phyloP scores from a whole-genome alignment of 2,113 vertebrate species.

The Phocoena sinus region DNA sequence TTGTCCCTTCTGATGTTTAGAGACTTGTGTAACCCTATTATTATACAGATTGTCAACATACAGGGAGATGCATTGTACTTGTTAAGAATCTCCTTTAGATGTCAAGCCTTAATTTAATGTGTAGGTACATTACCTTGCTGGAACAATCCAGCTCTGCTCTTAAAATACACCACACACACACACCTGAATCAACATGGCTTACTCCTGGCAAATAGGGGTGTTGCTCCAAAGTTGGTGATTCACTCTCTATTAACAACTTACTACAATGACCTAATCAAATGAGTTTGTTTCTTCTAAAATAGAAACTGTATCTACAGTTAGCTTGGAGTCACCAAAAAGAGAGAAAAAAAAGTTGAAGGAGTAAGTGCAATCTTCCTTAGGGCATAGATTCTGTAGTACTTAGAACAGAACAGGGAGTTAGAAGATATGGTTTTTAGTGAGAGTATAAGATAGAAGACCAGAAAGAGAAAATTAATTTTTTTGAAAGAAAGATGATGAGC shows the following conservation, averaged over 20 bases:
- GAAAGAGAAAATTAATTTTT: not conserved
- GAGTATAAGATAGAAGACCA: not conserved
- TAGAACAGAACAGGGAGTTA: not conserved
- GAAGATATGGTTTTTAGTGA: not conserved
- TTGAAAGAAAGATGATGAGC: not conserved
- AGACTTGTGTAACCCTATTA: not conserved
- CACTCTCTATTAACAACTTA: not conserved
- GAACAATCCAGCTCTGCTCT: not conserved
- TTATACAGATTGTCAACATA: not conserved
- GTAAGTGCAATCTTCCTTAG: accelerated
- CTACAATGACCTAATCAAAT: not conserved
- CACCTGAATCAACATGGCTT: not conserved
- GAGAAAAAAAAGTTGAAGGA: not conserved
- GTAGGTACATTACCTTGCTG: not conserved
- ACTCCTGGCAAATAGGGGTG: not conserved
- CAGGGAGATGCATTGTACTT: not conserved
- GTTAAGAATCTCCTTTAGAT: not conserved
- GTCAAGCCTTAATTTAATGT: not conserved
- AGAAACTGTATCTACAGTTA: not conserved
- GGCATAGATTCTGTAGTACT: not conserved
- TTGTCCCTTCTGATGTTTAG: not conserved
- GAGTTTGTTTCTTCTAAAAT: not conserved
- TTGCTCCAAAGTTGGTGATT: not conserved
- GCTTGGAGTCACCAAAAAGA: not conserved
- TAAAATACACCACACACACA: not conserved